Evolutionary conservation across 1,140 invertebrate genomes (phyloP), one percentile per base, ranked within the genome.

Genomic region (Cephus cinctus): DNA sequence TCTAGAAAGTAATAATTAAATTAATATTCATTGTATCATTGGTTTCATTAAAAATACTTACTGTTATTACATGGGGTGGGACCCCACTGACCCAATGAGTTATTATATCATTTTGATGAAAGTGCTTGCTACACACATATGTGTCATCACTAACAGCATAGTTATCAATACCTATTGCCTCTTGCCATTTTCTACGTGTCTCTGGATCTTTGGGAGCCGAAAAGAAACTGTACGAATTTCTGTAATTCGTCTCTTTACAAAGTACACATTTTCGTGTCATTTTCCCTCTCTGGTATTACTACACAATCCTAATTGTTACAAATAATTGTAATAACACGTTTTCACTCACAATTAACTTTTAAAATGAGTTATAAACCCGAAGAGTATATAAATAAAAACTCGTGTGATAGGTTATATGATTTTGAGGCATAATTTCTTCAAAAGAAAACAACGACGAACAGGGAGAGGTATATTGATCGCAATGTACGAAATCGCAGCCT

Each of bases 231-330:
- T 59, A 69, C 9, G 56, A 54, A 50, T 71, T 72, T 57, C 61
- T 75, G 45, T 75, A 71, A 52, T 75, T 75, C 38, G 69, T 70
- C 43, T 68, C 63, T 36, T 69, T 70, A 25, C 72, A 75, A 30
- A 75, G 41, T n/a, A 62, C 59, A 56, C 72, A 75, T 39, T 71
- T 75, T 18, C 72, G 61, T 16, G 72, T 75, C 72, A 75, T 75
- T 43, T 49, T 52, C 25, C 6, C 25, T n/a, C n/a, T n/a, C n/a
- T n/a, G n/a, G n/a, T n/a, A n/a, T n/a, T n/a, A n/a, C n/a, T n/a
- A n/a, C n/a, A n/a, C n/a, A n/a, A n/a, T n/a, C n/a, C n/a, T n/a
- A n/a, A n/a, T n/a, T n/a, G n/a, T n/a, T n/a, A n/a, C n/a, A n/a
- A n/a, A n/a, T n/a, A n/a, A n/a, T n/a, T n/a, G n/a, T n/a, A n/a